Evolutionary conservation across 1,140 invertebrate species (phyloP).

Genomic region (Sinella curviseta): DNA sequence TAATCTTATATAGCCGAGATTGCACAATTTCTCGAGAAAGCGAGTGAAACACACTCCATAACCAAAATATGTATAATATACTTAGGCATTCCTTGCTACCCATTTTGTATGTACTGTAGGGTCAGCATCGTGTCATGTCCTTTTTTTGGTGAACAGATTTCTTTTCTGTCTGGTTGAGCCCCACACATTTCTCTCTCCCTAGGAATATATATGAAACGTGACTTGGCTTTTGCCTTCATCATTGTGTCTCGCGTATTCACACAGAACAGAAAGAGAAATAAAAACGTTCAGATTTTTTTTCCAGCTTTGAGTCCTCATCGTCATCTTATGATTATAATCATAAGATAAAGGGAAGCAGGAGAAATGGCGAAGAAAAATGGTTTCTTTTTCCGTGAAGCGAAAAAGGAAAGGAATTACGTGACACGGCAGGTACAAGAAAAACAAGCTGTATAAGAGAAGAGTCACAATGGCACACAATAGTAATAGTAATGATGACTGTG

Average conservation of each 20-base stretch:
- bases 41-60: too few relatives aligned
- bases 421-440: constrained; percentile 11
- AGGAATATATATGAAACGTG: background rate
- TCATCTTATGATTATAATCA: background rate
- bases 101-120: background rate
- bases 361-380: constrained; percentile 10
- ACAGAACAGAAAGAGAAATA: too few relatives aligned
- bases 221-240: background rate
- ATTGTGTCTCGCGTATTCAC: too few relatives aligned
- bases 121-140: constrained; percentile 7
- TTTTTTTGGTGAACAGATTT: constrained; percentile 1
- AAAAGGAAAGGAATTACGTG: constrained; percentile 13
- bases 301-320: too few relatives aligned
- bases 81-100: too few relatives aligned
- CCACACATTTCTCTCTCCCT: background rate
- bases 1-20: background rate
- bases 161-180: background rate
- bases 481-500: constrained; percentile 7
- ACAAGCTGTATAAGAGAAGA: background rate
- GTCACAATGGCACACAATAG: background rate
- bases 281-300: too few relatives aligned
- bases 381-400: background rate
- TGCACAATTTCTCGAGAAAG: too few relatives aligned
- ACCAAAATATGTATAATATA: too few relatives aligned
- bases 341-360: background rate